These are phyloP conservation scores for Alligator mississippiensis DNA, from an alignment of 2,113 vertebrate species.

Conservation along the genomic window DNA sequence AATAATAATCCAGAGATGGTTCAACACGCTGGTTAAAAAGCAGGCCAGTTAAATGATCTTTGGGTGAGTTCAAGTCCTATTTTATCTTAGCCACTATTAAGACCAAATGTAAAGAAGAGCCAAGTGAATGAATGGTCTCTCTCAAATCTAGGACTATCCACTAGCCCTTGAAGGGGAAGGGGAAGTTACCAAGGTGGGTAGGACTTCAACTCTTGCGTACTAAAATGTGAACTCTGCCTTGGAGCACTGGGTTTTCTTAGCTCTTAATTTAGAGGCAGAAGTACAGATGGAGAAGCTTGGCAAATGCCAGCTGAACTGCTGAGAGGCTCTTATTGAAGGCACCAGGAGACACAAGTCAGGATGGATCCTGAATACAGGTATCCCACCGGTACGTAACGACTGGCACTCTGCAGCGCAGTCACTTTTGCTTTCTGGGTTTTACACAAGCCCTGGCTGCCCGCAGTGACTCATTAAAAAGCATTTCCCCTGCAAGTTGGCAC, in stretches of 20 bases:
- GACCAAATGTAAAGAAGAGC: background rate
- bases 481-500: background rate
- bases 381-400: background rate
- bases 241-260: background rate
- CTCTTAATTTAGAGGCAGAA: background rate
- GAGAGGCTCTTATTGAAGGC: background rate
- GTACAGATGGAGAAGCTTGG: background rate
- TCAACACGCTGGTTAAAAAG: background rate
- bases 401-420: rapidly evolving
- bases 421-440: background rate
- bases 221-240: background rate
- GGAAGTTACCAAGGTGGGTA: background rate
- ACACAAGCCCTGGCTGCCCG: background rate
- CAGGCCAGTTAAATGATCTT: background rate
- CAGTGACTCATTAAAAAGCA: background rate
- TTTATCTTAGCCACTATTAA: background rate
- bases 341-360: background rate
- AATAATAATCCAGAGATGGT: background rate
- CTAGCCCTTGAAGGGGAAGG: background rate
- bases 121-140: background rate
- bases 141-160: background rate
- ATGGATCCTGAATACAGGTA: background rate
- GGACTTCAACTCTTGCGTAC: background rate
- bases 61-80: background rate
- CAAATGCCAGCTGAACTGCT: background rate